phyloP scores from a whole-genome alignment of 2,113 vertebrate genomes.

The Hymenochirus boettgeri region DNA sequence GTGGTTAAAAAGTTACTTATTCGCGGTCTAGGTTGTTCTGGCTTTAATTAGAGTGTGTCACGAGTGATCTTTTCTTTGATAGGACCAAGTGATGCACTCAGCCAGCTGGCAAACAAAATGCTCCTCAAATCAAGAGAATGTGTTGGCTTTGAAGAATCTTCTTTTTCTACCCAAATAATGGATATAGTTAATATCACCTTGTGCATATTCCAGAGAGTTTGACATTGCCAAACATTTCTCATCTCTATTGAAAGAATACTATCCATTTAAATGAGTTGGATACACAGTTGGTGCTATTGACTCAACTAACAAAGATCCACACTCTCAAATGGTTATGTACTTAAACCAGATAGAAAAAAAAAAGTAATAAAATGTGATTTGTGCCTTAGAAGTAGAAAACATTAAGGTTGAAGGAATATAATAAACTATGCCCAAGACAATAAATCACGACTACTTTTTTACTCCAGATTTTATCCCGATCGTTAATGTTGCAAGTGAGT shows the following conservation, averaged over 20 bases:
- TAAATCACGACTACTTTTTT: slow-evolving; percentile 30
- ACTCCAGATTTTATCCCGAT: slow-evolving; percentile 28
- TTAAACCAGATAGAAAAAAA: slow-evolving; percentile 21
- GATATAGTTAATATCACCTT: slow-evolving; percentile 40
- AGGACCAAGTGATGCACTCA: slow-evolving; percentile 24
- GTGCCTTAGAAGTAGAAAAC: slow-evolving; percentile 36
- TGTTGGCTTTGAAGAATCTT: slow-evolving; percentile 32
- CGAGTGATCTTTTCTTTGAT: slow-evolving; percentile 37
- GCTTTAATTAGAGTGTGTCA: slow-evolving; percentile 36
- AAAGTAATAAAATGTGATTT: slow-evolving; percentile 40
- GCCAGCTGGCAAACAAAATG: slow-evolving; percentile 35
- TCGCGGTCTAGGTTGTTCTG: slow-evolving; percentile 12
- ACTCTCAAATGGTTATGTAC: slow-evolving; percentile 34
- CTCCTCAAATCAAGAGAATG: slow-evolving; percentile 39
- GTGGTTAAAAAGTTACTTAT: slow-evolving; percentile 32
- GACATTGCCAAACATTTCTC: slow-evolving; percentile 32
- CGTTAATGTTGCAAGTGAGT: slow-evolving; percentile 35
- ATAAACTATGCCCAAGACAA: slow-evolving; percentile 35
- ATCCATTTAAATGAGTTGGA: slow-evolving; percentile 35
- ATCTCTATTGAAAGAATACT: slow-evolving; percentile 31
- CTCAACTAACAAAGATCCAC: slow-evolving; percentile 6
- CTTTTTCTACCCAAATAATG: slow-evolving; percentile 36
- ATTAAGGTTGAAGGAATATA: slow-evolving; percentile 36
- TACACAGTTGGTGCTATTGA: slow-evolving; percentile 14
- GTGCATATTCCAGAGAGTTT: slow-evolving; percentile 25